Percentiles rank a stretch among this genome's conserved stretches.
These are phyloP conservation scores for Tringa solitaria DNA, from an alignment of 2,113 vertebrate genomes.

Conservation along the genomic window DNA sequence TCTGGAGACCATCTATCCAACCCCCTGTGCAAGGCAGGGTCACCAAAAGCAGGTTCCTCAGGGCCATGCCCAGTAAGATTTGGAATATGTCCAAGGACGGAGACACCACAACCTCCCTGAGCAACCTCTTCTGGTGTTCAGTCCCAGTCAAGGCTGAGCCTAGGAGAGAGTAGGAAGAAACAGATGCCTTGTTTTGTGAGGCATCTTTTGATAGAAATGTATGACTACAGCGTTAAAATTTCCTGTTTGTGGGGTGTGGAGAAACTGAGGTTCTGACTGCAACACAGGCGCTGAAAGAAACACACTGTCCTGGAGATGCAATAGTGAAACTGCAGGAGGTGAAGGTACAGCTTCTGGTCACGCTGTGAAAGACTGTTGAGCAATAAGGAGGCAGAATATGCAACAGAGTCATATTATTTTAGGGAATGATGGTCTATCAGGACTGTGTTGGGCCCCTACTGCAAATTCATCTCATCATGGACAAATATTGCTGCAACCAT, in stretches of 20 bases:
- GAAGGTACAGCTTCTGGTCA: background rate
- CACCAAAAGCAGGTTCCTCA: rapidly evolving
- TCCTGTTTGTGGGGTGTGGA: background rate
- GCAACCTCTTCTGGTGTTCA: background rate
- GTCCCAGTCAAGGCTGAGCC: background rate
- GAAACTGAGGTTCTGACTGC: background rate
- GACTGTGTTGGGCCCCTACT: background rate
- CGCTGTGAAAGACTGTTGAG: background rate
- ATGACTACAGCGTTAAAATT: background rate
- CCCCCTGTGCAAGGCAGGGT: background rate
- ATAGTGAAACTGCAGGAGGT: background rate
- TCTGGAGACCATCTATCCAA: background rate
- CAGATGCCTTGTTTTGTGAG: background rate
- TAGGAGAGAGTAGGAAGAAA: background rate
- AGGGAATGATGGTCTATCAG: background rate
- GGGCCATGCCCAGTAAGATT: background rate
- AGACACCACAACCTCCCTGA: background rate
- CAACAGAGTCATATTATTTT: background rate
- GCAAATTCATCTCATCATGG: background rate
- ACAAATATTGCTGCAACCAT: background rate
- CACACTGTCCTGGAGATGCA: background rate
- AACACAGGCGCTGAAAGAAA: background rate
- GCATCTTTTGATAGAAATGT: background rate
- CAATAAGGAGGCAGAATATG: background rate
- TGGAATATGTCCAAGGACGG: background rate